phyloP scores from a whole-genome alignment of 2,797 vertebrate genomes.

The Sebastes umbrosus region DNA sequence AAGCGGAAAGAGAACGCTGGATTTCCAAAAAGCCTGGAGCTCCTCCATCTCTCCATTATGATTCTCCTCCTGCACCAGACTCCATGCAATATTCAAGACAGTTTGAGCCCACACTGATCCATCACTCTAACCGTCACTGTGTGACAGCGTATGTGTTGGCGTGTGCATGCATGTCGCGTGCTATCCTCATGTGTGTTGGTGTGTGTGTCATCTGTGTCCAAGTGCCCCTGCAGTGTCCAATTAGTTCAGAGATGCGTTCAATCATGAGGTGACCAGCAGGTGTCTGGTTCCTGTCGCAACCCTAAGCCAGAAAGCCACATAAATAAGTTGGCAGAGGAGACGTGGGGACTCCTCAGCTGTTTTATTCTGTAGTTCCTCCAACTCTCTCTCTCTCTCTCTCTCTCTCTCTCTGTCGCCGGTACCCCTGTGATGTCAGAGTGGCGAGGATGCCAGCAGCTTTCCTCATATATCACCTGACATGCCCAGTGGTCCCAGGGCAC shows the following conservation, averaged over 20 bases:
- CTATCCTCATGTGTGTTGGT: neutral
- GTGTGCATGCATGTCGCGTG: slow-evolving; percentile 21
- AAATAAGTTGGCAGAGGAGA: slow-evolving; percentile 67
- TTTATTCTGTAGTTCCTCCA: slow-evolving; percentile 49
- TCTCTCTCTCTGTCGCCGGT: neutral
- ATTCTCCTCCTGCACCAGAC: slow-evolving; percentile 55
- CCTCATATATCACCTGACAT: slow-evolving; percentile 69
- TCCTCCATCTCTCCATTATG: slow-evolving; percentile 50
- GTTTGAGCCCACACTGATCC: slow-evolving; percentile 63
- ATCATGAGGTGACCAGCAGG: slow-evolving; percentile 76
- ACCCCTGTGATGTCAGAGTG: slow-evolving; percentile 64
- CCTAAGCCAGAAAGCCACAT: slow-evolving; percentile 56
- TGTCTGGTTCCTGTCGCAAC: slow-evolving; percentile 57
- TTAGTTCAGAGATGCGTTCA: slow-evolving; percentile 77
- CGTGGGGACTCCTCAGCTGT: slow-evolving; percentile 53
- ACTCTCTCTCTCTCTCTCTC: neutral
- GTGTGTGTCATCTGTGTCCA: slow-evolving; percentile 65
- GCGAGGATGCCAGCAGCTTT: slow-evolving; percentile 60
- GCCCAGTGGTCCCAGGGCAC: slow-evolving; percentile 60
- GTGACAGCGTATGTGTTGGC: slow-evolving; percentile 35
- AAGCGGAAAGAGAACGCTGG: slow-evolving; percentile 32
- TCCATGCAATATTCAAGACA: slow-evolving; percentile 69
- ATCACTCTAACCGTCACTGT: slow-evolving; percentile 61
- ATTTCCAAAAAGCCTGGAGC: slow-evolving; percentile 58
- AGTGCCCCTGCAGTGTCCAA: slow-evolving; percentile 71